Conservation (phyloP, 1,140 invertebrate species). For the Semibalanus balanoides region DNA sequence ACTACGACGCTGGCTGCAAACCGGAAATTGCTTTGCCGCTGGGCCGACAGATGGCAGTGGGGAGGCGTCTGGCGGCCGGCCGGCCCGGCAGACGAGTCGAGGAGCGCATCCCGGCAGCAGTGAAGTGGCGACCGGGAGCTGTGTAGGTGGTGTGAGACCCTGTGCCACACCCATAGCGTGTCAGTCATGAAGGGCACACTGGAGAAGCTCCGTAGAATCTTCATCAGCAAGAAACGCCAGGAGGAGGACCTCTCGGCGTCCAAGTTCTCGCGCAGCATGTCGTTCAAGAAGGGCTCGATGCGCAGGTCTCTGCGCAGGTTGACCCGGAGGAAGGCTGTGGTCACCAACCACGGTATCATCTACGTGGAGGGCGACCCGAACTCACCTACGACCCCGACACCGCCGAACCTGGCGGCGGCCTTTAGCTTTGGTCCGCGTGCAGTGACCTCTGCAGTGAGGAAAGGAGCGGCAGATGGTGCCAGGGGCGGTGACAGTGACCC, state of each 20-base stretch:
- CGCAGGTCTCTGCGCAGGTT: background rate
- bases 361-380: background rate
- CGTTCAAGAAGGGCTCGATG: slow-evolving; percentile 1
- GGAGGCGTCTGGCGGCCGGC: no score
- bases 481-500: no score
- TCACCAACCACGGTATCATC: background rate
- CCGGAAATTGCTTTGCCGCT: background rate
- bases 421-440: no score
- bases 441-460: no score
- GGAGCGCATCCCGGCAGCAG: background rate
- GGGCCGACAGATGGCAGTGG: background rate
- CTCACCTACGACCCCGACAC: background rate
- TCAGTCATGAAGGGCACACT: background rate
- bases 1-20: background rate
- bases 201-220: background rate
- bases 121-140: background rate
- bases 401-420: no score
- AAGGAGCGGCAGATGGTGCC: no score
- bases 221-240: background rate
- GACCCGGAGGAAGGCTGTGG: background rate
- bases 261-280: background rate
- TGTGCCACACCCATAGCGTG: no score
- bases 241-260: background rate
- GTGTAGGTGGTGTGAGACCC: no score
- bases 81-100: background rate